Evolutionary conservation across 1,140 invertebrate species (phyloP), one percentile per base, ranked within the genome.

Genomic region (Ceratoteleas bidentatus): DNA sequence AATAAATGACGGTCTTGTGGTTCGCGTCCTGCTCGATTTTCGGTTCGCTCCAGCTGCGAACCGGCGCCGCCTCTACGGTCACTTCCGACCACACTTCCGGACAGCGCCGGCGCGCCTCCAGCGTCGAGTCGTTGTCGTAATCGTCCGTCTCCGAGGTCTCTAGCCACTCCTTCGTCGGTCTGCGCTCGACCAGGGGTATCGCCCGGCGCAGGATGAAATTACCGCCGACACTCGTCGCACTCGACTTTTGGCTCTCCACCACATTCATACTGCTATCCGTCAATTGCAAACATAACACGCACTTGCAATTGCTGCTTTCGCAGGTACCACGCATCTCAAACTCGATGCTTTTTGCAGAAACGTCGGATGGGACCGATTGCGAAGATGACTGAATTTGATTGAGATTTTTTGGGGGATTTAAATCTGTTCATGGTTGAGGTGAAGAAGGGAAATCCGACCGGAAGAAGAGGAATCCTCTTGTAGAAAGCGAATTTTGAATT

Each of bases 1-100:
- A 95, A 84, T 95, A 95, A 70, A 95, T 94, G 47, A 95, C 93
- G 11, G 94, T 94, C 89, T 94, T 94, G 77, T 95, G 94, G 77
- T 92, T 90, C n/a, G 90, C 76, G 40, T 90, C 88, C 38, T 83
- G 86, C 6, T 87, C 84, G 11, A 81, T 78, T 73, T 92, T 93
- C 53, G 92, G 91, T 56, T 91, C 87, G 87, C 34, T 65, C 80
- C 80, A 77, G 38, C 40, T 24, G 32, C 49, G 34, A 10, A 33
- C 16, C 32, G 24, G 11, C 38, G 50, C 61, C 10, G 4, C 36
- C 64, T 24, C 24, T 4, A 24, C n/a, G 40, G n/a, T 10, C 40
- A 9, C 40, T 72, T 34, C 6, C 24, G 47, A 50, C 24, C 24
- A 6, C 38, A 68, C 49, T 49, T 76, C 79, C 90, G 79, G 90